Evolutionary conservation across 2,888 invertebrate genomes (phyloP).

Genomic region (Blastobasis lacticolella): DNA sequence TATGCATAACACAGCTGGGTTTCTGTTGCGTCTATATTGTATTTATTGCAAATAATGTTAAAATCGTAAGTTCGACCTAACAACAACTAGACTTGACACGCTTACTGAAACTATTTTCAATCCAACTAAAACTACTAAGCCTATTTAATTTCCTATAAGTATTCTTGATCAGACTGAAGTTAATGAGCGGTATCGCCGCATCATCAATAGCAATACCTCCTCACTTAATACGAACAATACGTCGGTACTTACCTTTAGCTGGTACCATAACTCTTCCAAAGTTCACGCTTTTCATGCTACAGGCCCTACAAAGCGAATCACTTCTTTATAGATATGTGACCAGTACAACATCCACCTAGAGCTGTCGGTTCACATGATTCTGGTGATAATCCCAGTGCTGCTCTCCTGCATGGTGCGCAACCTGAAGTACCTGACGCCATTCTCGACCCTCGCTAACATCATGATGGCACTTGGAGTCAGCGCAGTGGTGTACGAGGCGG

Average conservation of each 20-base stretch:
- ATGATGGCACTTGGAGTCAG: slow-evolving; percentile 83
- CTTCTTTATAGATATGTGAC: slow-evolving; percentile 76
- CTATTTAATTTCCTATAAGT: too few relatives aligned
- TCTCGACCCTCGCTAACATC: slow-evolving; percentile 93
- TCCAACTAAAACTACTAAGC: too few relatives aligned
- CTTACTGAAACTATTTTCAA: too few relatives aligned
- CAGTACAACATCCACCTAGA: slow-evolving; percentile 76
- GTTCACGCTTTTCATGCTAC: background rate
- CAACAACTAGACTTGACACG: too few relatives aligned
- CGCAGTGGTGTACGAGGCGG: slow-evolving; percentile 84
- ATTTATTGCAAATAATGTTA: slow-evolving; percentile 90
- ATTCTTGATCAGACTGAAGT: too few relatives aligned
- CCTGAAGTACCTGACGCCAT: slow-evolving; percentile 91
- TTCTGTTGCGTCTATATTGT: slow-evolving; percentile 98
- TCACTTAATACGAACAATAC: too few relatives aligned
- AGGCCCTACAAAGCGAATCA: slow-evolving; percentile 2
- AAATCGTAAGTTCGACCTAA: slow-evolving; percentile 73
- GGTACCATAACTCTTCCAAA: too few relatives aligned
- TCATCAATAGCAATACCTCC: too few relatives aligned
- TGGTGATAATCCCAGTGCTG: slow-evolving; percentile 82
- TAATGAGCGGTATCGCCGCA: too few relatives aligned
- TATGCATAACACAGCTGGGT: slow-evolving; percentile 96
- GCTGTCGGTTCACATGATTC: slow-evolving; percentile 82
- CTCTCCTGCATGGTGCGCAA: slow-evolving; percentile 85
- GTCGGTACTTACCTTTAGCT: too few relatives aligned